Base-by-base conservation (phyloP, 2,797 vertebrate species). In the Psittacula derbiana region DNA sequence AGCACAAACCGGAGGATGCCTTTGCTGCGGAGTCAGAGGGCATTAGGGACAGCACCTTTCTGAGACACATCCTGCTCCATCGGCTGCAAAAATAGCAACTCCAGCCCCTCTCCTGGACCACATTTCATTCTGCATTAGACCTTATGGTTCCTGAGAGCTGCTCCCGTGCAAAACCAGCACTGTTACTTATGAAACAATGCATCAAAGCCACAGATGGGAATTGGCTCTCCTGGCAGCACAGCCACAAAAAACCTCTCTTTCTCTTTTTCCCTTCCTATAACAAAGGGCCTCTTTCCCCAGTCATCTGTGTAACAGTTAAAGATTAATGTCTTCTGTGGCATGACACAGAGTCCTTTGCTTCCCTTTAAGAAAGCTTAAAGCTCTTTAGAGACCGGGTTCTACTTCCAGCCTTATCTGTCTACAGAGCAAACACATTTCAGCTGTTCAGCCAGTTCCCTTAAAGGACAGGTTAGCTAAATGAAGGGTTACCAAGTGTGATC, bases 121-220 rank as follows among this genome's bases (percentile, higher is more conserved):
- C 82, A 49, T 70, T 94, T 81, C 62, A 70, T 52, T 79, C 90
- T 84, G 90, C 82, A 81, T 73, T 90, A 86, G 83, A 60, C 0
- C 4, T 60, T 76, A 20, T 5, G 47, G 92, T n/a, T 92, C 79
- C 85, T 91, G 66, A 88, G 91, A 88, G 95, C 88, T 88, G 91
- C 88, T 95, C 82, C 90, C 0, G 20, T 67, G 80, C 94, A 92
- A 93, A 96, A 76, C 88, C 90, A 88, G 24, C 66, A 14, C 92
- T 23, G 85, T 23, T 73, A 47, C 91, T 96, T 88, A 81, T 17
- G 73, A 92, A 93, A 84, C 87, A 53, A 93, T 84, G 92, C 91
- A 93, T 93, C 95, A 92, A 81, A 76, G 47, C 91, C 78, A 21
- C 90, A 73, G 90, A 86, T 90, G 96, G 95, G 95, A 96, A 74